A percentile compares a stretch with the other conserved stretches of the same genome.
phyloP scores from a whole-genome alignment of 1,140 invertebrate species.

The Thaumatotibia leucotreta region DNA sequence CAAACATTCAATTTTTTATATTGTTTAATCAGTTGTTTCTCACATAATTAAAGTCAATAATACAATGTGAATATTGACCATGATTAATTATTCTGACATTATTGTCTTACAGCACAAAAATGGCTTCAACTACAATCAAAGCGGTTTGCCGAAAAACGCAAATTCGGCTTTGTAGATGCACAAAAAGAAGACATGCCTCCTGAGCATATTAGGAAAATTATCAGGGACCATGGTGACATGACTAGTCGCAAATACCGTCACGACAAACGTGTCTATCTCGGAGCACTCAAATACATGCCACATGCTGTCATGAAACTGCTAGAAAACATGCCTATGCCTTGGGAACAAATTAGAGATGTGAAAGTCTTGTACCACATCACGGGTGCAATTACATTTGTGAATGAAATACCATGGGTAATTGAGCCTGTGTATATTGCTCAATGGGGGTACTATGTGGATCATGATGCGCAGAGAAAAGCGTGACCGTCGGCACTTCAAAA shows the following conservation, averaged over 20 bases:
- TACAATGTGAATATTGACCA: conserved; percentile 16
- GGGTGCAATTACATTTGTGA: conserved; percentile 99
- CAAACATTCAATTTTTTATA: conserved; percentile 36
- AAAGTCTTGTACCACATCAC: conserved; percentile 98
- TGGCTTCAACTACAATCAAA: conserved; percentile 99
- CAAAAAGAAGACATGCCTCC: conserved; percentile 99
- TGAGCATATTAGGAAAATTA: conserved; percentile 99
- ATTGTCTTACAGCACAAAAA: conserved; percentile 85
- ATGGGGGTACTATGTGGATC: conserved; percentile 99
- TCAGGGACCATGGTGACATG: conserved; percentile 99
- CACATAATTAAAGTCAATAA: neutral
- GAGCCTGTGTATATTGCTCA: conserved; percentile 99
- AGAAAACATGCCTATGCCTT: conserved; percentile 99
- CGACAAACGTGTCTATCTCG: conserved; percentile 99
- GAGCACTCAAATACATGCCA: conserved; percentile 99
- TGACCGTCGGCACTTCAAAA: conserved; percentile 98
- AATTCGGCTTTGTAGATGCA: conserved; percentile 99
- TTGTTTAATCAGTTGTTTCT: neutral
- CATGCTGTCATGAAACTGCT: conserved; percentile 99
- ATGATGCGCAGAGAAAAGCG: conserved; percentile 99
- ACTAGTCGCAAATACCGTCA: conserved; percentile 98
- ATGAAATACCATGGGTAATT: conserved; percentile 99
- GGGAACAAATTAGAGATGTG: conserved; percentile 99
- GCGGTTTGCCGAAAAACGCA: conserved; percentile 97
- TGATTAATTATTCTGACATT: conserved; percentile 14